Evolutionary conservation across 2,113 vertebrate species (phyloP), one percentile per base, ranked within the genome.

Genomic region (Oncorhynchus gorbuscha): DNA sequence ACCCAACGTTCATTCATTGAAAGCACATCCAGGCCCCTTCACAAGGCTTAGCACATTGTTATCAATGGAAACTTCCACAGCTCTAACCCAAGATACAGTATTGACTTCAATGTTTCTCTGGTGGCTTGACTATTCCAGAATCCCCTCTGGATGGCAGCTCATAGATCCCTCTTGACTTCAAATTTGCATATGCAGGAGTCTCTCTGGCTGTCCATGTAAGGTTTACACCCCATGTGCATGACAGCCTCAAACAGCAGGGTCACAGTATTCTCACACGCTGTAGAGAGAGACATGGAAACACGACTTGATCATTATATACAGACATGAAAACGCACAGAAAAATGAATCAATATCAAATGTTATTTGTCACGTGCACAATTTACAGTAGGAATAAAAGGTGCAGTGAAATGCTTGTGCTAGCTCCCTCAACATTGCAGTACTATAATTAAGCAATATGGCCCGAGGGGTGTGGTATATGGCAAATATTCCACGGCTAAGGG

Each of bases 191-290:
- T 89, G 20, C 98, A 99, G 0, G 97, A 95, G 1, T 94, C 94
- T 71, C 96, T 92, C 83, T 99, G 98, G 80, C 97, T 97, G 79
- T 99, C 98, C 94, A 99, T 91, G 89, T 97, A 99, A 0, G 98
- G 98, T 69, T 99, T 98, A 81, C 97, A 99, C 77, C 98, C 98
- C 84, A 99, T 77, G 78, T 98, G 97, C 89, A 99, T 96, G 8
- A 99, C 96, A 0, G 96, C 94, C 78, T 98, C 97, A 71, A 99
- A 98, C 75, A 99, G 83, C 80, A 99, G 91, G 20, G 93, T 95
- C 83, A 98, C 96, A 0, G 96, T 88, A 3, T 95, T 95, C 82
- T 99, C 95, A 84, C 98, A 99, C 0, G 96, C 97, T 99, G 94
- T 66, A 83, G 67, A 26, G 3, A 16, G 16, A 81, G 59, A 62